Evolutionary conservation across 2,888 invertebrate genomes (phyloP).

Genomic region (Brenthis hecate): DNA sequence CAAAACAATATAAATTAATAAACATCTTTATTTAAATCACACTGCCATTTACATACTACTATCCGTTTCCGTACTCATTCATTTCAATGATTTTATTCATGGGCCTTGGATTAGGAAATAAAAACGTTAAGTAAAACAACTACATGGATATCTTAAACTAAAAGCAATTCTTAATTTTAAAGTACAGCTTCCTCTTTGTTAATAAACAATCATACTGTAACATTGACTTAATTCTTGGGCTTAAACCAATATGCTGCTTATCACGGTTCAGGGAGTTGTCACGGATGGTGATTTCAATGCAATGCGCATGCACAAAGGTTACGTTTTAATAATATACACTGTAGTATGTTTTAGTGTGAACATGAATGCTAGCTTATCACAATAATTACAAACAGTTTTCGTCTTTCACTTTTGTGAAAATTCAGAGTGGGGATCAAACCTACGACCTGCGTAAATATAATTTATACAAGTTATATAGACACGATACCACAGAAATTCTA

Average conservation of each 20-base stretch:
- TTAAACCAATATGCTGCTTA: constrained; percentile 46
- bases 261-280: constrained; percentile 71
- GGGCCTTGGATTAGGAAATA: constrained; percentile 5
- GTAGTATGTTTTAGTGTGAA: neutral
- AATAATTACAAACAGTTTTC: too few species aligned
- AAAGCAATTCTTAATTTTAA: neutral
- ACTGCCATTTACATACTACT: neutral
- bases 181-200: neutral
- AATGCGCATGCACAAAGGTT: constrained; percentile 39
- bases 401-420: too few species aligned
- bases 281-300: constrained; percentile 65
- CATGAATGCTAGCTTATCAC: neutral
- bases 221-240: constrained; percentile 26
- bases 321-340: neutral
- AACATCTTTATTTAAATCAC: constrained; percentile 7
- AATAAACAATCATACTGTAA: neutral
- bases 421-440: too few species aligned
- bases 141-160: neutral
- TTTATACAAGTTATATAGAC: too few species aligned
- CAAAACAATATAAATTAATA: neutral
- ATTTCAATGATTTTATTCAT: neutral
- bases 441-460: too few species aligned
- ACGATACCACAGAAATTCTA: too few species aligned
- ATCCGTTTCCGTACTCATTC: neutral
- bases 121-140: neutral